Evolutionary conservation across 2,888 invertebrate genomes (phyloP), one percentile per base, ranked within the genome.

Genomic region (Epirrhoe alternata): DNA sequence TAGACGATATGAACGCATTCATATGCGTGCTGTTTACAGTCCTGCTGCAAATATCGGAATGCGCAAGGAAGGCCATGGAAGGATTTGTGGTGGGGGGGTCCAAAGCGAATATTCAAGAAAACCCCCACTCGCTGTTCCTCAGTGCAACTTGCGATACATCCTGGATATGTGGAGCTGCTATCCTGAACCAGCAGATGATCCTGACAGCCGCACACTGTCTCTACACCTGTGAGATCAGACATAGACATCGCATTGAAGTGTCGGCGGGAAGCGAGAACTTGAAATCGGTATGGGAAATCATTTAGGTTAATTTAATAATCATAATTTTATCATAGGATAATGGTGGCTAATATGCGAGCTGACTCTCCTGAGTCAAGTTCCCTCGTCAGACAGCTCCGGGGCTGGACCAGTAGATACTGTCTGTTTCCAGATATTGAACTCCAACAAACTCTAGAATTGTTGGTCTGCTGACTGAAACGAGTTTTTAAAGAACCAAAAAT

Each of bases 201-300:
- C 12, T 83, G 14, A 81, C 84, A 0, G 80, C 81, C 0, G 81
- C 74, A 0, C 81, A 81, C 38, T 82, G 83, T 54, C 0, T 80
- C 0, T 5, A 17, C 0, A 54, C 17, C 0, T 76, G 77, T 10
- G 6, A 53, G 3, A 2, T 56, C 1, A 10, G 14, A 10, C 10
- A 12, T 1, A 17, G 54, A 0, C 55, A 68, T 61, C 6, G 3
- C 38, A 30, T 68, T 6, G 42, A 56, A 49, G 61, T 61, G 12
- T 65, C 42, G 0, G 66, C 65, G 1, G 74, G 77, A 7, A 67
- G 67, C 50, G 68, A 62, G 5, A 64, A 72, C 55, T 45, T 76
- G 8, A 49, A 55, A 35, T 50, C 69, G 72, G 76, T 75, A 61
- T 58, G 64, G 35, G 47, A 47, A 14, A 7, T 5, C 45, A 16